phyloP scores from a whole-genome alignment of 2,888 invertebrate species.

The Alloplasta piceator region DNA sequence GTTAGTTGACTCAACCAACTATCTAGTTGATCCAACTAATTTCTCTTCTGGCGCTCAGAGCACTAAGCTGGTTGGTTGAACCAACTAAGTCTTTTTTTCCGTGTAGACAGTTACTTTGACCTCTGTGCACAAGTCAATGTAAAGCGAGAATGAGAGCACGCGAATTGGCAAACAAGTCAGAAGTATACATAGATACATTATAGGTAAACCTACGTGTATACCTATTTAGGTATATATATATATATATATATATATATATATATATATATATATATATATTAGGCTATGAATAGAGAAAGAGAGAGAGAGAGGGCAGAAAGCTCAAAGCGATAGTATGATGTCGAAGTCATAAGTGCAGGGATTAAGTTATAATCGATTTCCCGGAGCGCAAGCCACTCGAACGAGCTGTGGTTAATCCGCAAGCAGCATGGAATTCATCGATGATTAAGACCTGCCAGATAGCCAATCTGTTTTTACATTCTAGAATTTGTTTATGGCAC shows the following conservation, averaged over 20 bases:
- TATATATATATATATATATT: background rate
- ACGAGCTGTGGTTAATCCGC: slow-evolving; percentile 41
- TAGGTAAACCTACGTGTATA: too few relatives aligned
- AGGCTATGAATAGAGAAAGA: background rate
- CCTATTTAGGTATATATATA: too few relatives aligned
- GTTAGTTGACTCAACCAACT: too few relatives aligned
- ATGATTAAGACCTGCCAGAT: slow-evolving; percentile 23
- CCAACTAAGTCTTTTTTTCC: too few relatives aligned
- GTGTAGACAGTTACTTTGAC: background rate
- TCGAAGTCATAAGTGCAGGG: background rate
- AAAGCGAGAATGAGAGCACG: slow-evolving; percentile 27
- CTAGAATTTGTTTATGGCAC: background rate
- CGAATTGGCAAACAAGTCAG: slow-evolving; percentile 1
- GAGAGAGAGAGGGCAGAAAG: background rate
- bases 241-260: too few relatives aligned
- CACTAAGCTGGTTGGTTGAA: too few relatives aligned
- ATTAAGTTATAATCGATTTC: slow-evolving; percentile 46
- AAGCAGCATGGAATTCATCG: slow-evolving; percentile 28
- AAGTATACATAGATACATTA: too few relatives aligned
- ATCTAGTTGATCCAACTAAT: too few relatives aligned
- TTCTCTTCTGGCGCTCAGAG: too few relatives aligned
- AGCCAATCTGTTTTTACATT: slow-evolving; percentile 28
- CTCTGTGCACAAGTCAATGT: slow-evolving; percentile 25
- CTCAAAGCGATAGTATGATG: slow-evolving; percentile 15
- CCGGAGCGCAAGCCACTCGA: slow-evolving; percentile 21